Evolutionary conservation across 2,113 vertebrate genomes (phyloP).

Genomic region (Solea senegalensis): DNA sequence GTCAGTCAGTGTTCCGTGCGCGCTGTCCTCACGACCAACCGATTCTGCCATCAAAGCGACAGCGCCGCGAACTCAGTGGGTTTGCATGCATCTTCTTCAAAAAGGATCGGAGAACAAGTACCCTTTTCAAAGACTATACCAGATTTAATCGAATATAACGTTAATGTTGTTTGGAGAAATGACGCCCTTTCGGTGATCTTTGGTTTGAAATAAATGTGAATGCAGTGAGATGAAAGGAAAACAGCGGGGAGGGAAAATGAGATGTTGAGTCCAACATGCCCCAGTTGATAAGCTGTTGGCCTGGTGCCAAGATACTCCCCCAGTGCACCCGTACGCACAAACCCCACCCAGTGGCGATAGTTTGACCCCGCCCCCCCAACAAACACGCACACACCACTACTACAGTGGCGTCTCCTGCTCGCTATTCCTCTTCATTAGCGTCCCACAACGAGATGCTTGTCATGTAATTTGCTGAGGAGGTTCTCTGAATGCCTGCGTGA

Average conservation of each 20-base stretch:
- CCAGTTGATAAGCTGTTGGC: conserved; percentile 70
- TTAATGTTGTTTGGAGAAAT: conserved; percentile 11
- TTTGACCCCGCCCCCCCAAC: conserved; percentile 29
- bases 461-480: conserved; percentile 77
- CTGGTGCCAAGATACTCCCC: conserved; percentile 53
- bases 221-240: conserved; percentile 50
- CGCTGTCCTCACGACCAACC: background rate
- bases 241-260: conserved; percentile 44
- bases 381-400: conserved; percentile 22
- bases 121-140: background rate
- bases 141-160: conserved; percentile 19
- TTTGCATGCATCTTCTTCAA: conserved; percentile 27
- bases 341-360: conserved; percentile 44
- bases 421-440: conserved; percentile 78
- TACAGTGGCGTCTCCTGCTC: conserved; percentile 65
- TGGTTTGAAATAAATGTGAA: conserved; percentile 7
- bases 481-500: conserved; percentile 68
- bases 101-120: background rate
- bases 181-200: background rate
- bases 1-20: conserved; percentile 30
- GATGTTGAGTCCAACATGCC: conserved; percentile 65
- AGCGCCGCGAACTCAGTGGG: conserved; percentile 6
- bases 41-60: background rate
- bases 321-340: conserved; percentile 8
- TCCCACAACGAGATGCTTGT: conserved; percentile 78